Evolutionary conservation across 2,797 vertebrate genomes (phyloP).

Genomic region (Sebastes umbrosus): DNA sequence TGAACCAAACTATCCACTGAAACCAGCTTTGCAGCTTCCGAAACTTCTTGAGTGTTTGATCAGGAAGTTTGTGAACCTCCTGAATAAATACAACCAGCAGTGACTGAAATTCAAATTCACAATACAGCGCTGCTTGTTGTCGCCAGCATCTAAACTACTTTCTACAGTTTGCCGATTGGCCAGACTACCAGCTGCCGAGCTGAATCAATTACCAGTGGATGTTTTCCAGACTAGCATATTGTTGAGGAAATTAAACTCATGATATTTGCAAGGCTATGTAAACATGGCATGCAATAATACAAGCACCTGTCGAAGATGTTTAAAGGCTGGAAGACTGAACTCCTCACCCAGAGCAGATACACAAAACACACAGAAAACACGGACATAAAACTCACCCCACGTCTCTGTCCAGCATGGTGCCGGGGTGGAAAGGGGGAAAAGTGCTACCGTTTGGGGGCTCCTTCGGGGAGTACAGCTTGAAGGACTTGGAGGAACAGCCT

Average conservation of each 20-base stretch:
- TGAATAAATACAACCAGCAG: background rate
- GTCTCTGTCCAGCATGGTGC: constrained; percentile 99
- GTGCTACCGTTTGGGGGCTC: constrained; percentile 90
- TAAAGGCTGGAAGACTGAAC: background rate
- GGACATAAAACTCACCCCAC: constrained; percentile 87
- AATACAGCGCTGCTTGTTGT: background rate
- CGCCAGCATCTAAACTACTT: background rate
- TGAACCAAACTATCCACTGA: background rate
- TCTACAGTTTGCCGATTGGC: constrained; percentile 4
- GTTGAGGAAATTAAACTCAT: background rate
- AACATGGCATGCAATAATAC: background rate
- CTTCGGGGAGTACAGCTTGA: constrained; percentile 99
- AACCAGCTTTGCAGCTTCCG: background rate
- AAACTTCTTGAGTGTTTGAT: background rate
- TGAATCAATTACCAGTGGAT: background rate
- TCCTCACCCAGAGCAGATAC: background rate
- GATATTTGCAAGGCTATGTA: background rate
- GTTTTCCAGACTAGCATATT: background rate
- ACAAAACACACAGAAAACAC: background rate
- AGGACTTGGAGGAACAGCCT: constrained; percentile 99
- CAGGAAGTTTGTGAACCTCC: background rate
- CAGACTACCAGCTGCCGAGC: background rate
- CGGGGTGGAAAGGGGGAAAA: constrained; percentile 98
- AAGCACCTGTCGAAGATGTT: background rate
- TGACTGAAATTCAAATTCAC: background rate